Conservation (phyloP, 2,888 invertebrate genomes). For the Rotaria macrura region DNA sequence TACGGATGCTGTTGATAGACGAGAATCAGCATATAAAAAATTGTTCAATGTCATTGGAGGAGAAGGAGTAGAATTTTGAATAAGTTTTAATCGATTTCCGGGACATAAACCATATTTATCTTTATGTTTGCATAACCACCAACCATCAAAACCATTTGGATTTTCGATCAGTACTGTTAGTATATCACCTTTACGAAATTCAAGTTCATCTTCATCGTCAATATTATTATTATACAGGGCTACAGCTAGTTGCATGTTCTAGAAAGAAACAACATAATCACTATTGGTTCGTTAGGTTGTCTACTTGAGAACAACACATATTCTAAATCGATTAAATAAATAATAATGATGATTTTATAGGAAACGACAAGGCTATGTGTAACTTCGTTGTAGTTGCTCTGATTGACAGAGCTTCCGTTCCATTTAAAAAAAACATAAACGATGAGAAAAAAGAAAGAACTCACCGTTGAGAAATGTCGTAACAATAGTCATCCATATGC, state of each 20-base stretch:
- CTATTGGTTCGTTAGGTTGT: not conserved
- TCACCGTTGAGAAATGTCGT: too few species aligned
- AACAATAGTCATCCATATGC: not conserved
- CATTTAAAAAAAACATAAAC: too few species aligned
- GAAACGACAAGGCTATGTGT: too few species aligned
- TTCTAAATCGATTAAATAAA: not conserved
- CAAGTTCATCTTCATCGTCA: conserved; percentile 2
- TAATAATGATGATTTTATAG: too few species aligned
- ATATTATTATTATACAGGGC: not conserved
- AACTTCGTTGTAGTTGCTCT: too few species aligned
- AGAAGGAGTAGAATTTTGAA: not conserved
- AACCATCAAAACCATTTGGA: conserved; percentile 18
- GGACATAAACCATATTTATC: conserved; percentile 9
- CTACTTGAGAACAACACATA: not conserved
- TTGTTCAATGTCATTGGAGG: not conserved
- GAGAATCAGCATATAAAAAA: not conserved
- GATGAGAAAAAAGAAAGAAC: too few species aligned
- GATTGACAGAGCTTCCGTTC: too few species aligned
- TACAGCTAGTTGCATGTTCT: conserved; percentile 11
- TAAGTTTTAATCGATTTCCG: not conserved
- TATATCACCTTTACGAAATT: conserved; percentile 17
- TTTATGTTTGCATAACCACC: not conserved
- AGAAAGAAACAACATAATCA: not conserved
- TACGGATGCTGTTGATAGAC: not conserved
- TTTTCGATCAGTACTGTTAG: conserved; percentile 6